Percentiles rank a stretch among this genome's conserved stretches.
Conservation (phyloP, 2,888 invertebrate species). For the Nyleta sp. region DNA sequence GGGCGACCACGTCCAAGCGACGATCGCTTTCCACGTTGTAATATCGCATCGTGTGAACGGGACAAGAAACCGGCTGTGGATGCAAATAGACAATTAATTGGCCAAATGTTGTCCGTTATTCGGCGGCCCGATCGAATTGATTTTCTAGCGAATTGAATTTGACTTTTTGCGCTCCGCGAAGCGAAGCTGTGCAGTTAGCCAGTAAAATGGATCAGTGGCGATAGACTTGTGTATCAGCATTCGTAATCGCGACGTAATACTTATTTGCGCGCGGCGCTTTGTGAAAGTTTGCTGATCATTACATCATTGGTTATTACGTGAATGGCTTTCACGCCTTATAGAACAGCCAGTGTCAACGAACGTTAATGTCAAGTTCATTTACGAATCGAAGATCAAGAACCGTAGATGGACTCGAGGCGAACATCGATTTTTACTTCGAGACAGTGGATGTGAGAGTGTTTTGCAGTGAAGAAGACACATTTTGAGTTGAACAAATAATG, state of each 20-base stretch:
- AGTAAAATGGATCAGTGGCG: conserved; percentile 56
- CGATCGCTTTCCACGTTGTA: background rate
- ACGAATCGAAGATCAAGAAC: conserved; percentile 15
- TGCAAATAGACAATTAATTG: conserved; percentile 74
- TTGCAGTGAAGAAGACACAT: too few relatives aligned
- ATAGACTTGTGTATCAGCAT: conserved; percentile 52
- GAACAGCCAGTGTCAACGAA: conserved; percentile 58
- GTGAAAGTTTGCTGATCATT: conserved; percentile 64
- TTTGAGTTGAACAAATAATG: too few relatives aligned
- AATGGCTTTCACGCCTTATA: conserved; percentile 61
- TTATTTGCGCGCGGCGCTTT: conserved; percentile 56
- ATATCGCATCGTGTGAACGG: conserved; percentile 59
- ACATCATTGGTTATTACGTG: conserved; percentile 63
- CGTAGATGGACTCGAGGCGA: background rate
- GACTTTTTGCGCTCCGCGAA: conserved; percentile 61
- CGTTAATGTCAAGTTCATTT: conserved; percentile 65
- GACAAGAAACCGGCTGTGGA: conserved; percentile 27
- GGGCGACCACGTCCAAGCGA: background rate
- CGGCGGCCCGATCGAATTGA: conserved; percentile 71
- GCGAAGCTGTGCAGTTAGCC: conserved; percentile 66
- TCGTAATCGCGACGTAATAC: conserved; percentile 61
- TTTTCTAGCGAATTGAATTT: conserved; percentile 65
- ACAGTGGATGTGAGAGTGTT: too few relatives aligned
- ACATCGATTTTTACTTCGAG: conserved; percentile 45
- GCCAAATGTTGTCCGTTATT: conserved; percentile 76